Percentiles rank a stretch among this genome's conserved stretches.
Conservation (phyloP, 1,140 invertebrate genomes). For the Zaprionus inermis region DNA sequence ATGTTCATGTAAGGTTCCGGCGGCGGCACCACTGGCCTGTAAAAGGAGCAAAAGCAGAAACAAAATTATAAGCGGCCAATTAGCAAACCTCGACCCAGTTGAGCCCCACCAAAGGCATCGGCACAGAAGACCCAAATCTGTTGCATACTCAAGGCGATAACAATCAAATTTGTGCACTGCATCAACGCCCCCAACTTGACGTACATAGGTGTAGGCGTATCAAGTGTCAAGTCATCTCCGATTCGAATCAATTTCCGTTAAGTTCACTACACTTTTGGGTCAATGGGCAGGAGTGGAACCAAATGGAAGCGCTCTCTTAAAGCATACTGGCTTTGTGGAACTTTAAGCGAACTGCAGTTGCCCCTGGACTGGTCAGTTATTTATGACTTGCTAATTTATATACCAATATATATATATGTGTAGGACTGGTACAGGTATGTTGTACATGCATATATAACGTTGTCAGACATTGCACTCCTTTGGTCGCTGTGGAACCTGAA, state of each 20-base stretch:
- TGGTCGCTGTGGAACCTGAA: constrained; percentile 67
- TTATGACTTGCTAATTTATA: constrained; percentile 73
- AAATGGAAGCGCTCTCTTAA: constrained; percentile 29
- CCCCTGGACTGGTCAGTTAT: constrained; percentile 57
- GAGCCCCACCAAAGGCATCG: not conserved
- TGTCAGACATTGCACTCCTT: constrained; percentile 70
- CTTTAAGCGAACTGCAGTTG: constrained; percentile 36
- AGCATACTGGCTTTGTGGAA: not conserved
- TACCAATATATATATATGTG: constrained; percentile 29
- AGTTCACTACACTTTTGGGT: constrained; percentile 81
- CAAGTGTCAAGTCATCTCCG: constrained; percentile 76
- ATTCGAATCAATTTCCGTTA: constrained; percentile 76
- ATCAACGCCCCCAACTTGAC: constrained; percentile 38
- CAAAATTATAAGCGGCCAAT: constrained; percentile 51
- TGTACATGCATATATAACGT: constrained; percentile 36
- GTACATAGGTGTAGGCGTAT: constrained; percentile 13
- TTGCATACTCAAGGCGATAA: constrained; percentile 72
- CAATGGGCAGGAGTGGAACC: constrained; percentile 30
- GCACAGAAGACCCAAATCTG: constrained; percentile 58
- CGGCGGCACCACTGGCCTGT: constrained; percentile 70
- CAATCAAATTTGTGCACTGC: constrained; percentile 70
- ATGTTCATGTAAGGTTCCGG: constrained; percentile 89
- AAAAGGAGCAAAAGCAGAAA: constrained; percentile 25
- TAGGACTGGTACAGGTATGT: not conserved
- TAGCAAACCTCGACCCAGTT: constrained; percentile 76